phyloP scores from a whole-genome alignment of 2,888 invertebrate genomes.

The Cataglyphis rosenhaueri region DNA sequence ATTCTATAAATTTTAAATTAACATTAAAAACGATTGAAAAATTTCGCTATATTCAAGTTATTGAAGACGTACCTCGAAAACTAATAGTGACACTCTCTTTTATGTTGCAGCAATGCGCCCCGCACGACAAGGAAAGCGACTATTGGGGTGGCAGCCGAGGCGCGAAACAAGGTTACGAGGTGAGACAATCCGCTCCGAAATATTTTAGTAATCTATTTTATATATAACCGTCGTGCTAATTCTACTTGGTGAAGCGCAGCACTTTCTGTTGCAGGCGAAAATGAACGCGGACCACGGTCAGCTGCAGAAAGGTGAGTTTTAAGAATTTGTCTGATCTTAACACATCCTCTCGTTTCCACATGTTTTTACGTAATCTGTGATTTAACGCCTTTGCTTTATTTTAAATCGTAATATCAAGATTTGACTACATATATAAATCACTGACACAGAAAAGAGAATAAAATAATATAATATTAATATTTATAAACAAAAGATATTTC shows the following conservation, averaged over 20 bases:
- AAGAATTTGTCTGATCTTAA: neutral
- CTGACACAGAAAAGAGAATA: neutral
- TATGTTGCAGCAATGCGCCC: conserved; percentile 84
- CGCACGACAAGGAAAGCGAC: conserved; percentile 84
- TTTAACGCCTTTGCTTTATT: conserved; percentile 10
- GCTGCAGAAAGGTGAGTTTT: conserved; percentile 87
- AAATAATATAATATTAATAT: neutral
- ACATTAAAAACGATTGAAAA: neutral
- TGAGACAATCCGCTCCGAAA: conserved; percentile 75
- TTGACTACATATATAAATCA: neutral
- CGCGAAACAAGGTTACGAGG: conserved; percentile 85
- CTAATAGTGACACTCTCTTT: conserved; percentile 38
- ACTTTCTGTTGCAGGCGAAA: conserved; percentile 86
- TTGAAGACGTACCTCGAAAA: neutral
- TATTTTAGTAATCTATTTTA: conserved; percentile 66
- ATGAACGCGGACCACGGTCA: conserved; percentile 86
- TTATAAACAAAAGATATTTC: neutral
- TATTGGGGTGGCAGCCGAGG: conserved; percentile 84
- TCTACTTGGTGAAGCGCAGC: conserved; percentile 84
- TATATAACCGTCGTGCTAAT: conserved; percentile 71
- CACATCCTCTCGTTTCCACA: neutral
- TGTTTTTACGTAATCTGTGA: neutral
- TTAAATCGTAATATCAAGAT: neutral
- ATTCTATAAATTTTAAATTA: conserved; percentile 5
- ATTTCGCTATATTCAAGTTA: neutral